Evolutionary conservation across 2,113 vertebrate species (phyloP), one percentile per base, ranked within the genome.

Genomic region (Neolamprologus ventralis): DNA sequence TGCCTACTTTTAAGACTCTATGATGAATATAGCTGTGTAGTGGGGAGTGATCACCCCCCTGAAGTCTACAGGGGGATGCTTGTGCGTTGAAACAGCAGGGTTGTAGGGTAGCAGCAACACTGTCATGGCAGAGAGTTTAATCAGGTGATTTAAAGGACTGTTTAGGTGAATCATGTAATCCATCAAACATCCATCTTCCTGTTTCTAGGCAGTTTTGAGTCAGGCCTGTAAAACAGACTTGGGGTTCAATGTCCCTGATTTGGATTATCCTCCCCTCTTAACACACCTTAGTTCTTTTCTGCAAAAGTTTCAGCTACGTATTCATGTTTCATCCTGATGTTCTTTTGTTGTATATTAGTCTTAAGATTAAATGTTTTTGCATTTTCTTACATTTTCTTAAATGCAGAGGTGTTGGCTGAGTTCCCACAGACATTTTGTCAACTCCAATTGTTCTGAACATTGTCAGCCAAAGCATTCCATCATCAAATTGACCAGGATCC

Each of bases 331-430:
- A 19, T 1, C 71, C 9, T 47, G 40, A 19, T 11, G 14, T 47
- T 75, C 13, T 73, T 47, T 28, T 75, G 42, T 75, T 75, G 9
- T 47, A 5, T 17, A 28, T 28, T 75, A 28, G 71, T 4, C 42
- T 47, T 5, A 28, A 28, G 23, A 47, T 47, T 19, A 2, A 45
- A 75, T 0, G 1, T 75, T 47, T 11, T 28, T 28, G 23, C 42
- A 26, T 58, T 31, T 9, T 6, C 14, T 58, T 5, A 47, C 21
- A 75, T 7, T 75, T 75, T 75, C 9, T 75, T 17, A 28, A 47
- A 75, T 31, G 9, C 23, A 47, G 23, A 47, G 13, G 40, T 47
- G 68, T 7, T 75, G 71, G 42, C 68, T 47, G 9, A 47, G 23
- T 75, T 49, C 4, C 9, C 42, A 75, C 14, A 28, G 16, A 23